Base-by-base conservation (phyloP, 2,113 vertebrate species). In the Muntiacus muntjak region DNA sequence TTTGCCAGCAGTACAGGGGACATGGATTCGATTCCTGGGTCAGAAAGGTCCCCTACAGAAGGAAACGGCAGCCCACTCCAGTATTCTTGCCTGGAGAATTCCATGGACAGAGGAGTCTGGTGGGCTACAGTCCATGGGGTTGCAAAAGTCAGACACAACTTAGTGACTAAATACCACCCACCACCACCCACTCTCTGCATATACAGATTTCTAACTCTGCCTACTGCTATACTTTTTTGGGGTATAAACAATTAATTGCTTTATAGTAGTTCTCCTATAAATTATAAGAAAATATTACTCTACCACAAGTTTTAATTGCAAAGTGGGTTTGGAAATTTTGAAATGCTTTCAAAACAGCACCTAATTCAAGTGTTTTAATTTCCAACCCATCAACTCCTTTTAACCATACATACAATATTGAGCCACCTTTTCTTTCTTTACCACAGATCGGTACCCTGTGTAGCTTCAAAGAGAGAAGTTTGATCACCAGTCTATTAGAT, bases 381-480 rank as follows among this genome's bases (percentile, higher is more conserved):
- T 97, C 52, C 25, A 97, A 91, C 45, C 40, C 36, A 87, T 97
- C 89, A 95, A 89, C 92, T 96, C 79, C 82, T 88, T 97, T 94
- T 97, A 98, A 97, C 81, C 50, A 89, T 43, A 85, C 93, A 64
- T n/a, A 79, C 81, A 50, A 58, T 96, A 92, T 71, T 92, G 71
- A 98, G 94, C 76, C 85, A 96, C 88, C 89, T 98, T 97, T 89
- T 64, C 89, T 92, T 98, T 98, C 78, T 84, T 96, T 5, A 0
- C 23, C 92, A 40, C 82, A 97, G 88, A 97, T 96, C 95, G 97
- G 84, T 55, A 97, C 94, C 45, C 92, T 97, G 89, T 78, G 60
- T 21, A 97, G 96, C 95, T 98, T 98, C 98, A 98, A 98, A 98
- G 98, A 98, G 57, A 95, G n/a, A 58, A 94, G 92, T 91, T 71